Conservation (phyloP, 2,113 vertebrate species). For the Phrynosoma blainvillii region DNA sequence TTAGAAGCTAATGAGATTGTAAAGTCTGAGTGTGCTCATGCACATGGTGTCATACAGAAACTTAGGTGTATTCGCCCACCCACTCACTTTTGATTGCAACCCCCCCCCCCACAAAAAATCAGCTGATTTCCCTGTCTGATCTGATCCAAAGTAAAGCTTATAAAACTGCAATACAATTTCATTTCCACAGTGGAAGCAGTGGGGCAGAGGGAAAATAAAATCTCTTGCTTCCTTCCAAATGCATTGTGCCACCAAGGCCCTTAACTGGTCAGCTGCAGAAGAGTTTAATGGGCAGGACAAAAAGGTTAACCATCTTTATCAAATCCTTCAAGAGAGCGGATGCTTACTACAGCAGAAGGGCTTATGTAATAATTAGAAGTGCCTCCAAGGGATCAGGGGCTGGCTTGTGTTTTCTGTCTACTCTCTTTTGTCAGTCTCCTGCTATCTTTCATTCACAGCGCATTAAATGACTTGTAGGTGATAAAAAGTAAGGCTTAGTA, state of each 20-base stretch:
- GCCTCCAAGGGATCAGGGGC: conserved; percentile 5
- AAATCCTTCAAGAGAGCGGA: conserved; percentile 26
- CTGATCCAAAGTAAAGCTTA: neutral
- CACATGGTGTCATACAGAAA: no score
- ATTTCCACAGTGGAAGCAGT: conserved; percentile 43
- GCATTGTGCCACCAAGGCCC: conserved; percentile 22
- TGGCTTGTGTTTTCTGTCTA: neutral
- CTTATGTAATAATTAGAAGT: conserved; percentile 7
- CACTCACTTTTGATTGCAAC: conserved; percentile 17
- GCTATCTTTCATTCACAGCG: conserved; percentile 3
- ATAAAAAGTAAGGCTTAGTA: conserved; percentile 3
- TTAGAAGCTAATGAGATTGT: conserved; percentile 62
- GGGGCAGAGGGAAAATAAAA: conserved; percentile 30
- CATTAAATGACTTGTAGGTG: neutral
- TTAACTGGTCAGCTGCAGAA: conserved; percentile 55
- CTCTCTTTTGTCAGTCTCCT: neutral
- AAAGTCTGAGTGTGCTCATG: conserved; percentile 25
- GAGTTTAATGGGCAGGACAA: conserved; percentile 51
- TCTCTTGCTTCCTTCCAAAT: neutral
- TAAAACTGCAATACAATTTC: conserved; percentile 10
- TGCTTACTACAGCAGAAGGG: neutral
- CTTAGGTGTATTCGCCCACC: no score
- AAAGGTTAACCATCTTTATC: conserved; percentile 50
- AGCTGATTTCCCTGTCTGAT: conserved; percentile 56
- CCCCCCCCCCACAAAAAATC: conserved; percentile 11